phyloP scores from a whole-genome alignment of 2,888 invertebrate genomes.

The Osmoderma eremita region DNA sequence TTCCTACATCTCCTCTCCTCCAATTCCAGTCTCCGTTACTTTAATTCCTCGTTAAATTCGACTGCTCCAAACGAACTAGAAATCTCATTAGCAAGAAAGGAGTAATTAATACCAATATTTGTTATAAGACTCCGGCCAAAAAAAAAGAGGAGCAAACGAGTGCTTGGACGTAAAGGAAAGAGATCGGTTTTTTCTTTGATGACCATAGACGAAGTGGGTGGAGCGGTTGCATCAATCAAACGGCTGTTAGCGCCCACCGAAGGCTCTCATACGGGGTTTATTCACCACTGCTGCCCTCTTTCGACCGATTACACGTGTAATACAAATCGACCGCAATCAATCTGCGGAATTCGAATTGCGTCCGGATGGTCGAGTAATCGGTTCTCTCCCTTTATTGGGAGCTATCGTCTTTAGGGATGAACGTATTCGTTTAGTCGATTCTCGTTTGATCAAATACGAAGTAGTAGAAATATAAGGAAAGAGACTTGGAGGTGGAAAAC shows the following conservation, averaged over 20 bases:
- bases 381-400: constrained; percentile 3
- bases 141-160: constrained; percentile 23
- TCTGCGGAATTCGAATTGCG: background rate
- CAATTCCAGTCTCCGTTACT: no score
- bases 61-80: constrained; percentile 6
- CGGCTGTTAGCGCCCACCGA: constrained; percentile 56
- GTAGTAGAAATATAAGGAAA: no score
- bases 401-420: constrained; percentile 46
- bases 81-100: constrained; percentile 28
- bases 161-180: background rate
- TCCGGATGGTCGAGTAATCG: background rate
- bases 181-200: constrained; percentile 25
- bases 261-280: constrained; percentile 19
- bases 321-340: constrained; percentile 57
- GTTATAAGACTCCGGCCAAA: constrained; percentile 45
- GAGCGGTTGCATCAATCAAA: constrained; percentile 61
- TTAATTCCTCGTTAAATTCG: constrained; percentile 1
- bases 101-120: constrained; percentile 56
- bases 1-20: no score
- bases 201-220: constrained; percentile 50
- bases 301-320: constrained; percentile 21
- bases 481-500: no score
- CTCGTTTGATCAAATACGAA: no score
- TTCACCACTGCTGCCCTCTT: constrained; percentile 51
- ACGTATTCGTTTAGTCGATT: no score